A percentile compares a stretch with the other conserved stretches of the same genome.
These are phyloP conservation scores for Drosophila demipolita DNA, from an alignment of 2,888 invertebrate species.

Conservation along the genomic window DNA sequence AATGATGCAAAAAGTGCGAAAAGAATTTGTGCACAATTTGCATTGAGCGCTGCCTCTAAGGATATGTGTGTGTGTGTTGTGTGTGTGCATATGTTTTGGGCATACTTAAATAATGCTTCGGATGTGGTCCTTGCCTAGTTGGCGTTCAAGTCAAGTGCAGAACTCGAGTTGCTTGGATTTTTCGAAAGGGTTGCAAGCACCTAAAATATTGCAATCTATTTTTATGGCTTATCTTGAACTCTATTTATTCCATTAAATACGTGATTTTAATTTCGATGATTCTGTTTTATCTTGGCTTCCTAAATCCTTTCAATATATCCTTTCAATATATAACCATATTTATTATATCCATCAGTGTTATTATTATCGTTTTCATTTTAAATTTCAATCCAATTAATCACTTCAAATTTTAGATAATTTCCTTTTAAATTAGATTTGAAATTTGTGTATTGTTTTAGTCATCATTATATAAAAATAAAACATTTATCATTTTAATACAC, in stretches of 20 bases:
- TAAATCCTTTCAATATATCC: neutral
- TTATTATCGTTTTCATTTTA: neutral
- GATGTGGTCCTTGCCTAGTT: slow-evolving; percentile 20
- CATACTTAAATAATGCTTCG: slow-evolving; percentile 14
- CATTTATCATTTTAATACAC: neutral
- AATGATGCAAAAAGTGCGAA: slow-evolving; percentile 84
- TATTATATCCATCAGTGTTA: neutral
- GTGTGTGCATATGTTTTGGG: slow-evolving; percentile 43
- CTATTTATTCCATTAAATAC: neutral
- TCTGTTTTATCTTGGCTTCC: neutral
- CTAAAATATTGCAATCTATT: neutral
- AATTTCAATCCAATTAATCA: neutral
- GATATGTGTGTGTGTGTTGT: slow-evolving; percentile 5
- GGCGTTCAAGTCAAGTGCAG: slow-evolving; percentile 15
- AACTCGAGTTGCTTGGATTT: slow-evolving; percentile 18
- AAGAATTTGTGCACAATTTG: slow-evolving; percentile 74
- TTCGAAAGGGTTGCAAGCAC: neutral
- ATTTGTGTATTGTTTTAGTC: neutral
- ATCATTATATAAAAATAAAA: neutral
- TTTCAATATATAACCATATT: neutral
- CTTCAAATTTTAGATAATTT: neutral
- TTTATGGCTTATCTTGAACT: neutral
- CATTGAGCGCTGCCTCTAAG: slow-evolving; percentile 50
- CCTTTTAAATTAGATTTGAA: neutral
- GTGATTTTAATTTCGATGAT: neutral